phyloP scores from a whole-genome alignment of 2,888 invertebrate genomes.

The Temnothorax ravouxi region DNA sequence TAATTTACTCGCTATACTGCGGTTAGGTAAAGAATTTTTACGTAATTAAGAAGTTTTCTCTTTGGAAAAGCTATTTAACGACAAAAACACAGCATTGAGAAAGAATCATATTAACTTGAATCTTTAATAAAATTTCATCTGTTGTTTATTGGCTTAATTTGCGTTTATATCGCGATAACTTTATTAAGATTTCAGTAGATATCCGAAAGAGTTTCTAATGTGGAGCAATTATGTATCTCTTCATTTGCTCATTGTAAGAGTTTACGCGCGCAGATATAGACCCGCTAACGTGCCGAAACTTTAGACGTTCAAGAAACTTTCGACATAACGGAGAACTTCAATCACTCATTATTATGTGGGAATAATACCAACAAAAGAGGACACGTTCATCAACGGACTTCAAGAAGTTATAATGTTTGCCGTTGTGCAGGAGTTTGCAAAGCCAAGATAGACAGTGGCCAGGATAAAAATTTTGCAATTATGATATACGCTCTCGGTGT shows the following conservation, averaged over 20 bases:
- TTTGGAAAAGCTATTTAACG: not conserved
- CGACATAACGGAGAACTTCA: conserved; percentile 21
- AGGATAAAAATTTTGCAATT: not conserved
- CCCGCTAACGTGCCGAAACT: conserved; percentile 24
- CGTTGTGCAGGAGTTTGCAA: not conserved
- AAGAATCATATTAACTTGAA: conserved; percentile 5
- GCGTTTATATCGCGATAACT: not conserved
- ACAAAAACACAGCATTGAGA: not conserved
- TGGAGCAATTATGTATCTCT: conserved; percentile 37
- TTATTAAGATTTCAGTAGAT: conserved; percentile 14
- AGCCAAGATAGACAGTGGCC: not conserved
- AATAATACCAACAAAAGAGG: conserved; percentile 40
- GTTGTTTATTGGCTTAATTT: not conserved
- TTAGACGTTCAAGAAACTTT: conserved; percentile 46
- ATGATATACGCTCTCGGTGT: not conserved
- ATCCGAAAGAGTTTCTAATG: conserved; percentile 2
- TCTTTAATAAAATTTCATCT: not conserved
- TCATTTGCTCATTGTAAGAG: conserved; percentile 11
- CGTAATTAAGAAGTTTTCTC: conserved; percentile 31
- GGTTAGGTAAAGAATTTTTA: not conserved
- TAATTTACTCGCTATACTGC: conserved; percentile 28
- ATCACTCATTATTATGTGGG: conserved; percentile 35
- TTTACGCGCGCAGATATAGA: conserved; percentile 25
- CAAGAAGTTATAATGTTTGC: conserved; percentile 11
- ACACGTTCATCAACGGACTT: conserved; percentile 41